Evolutionary conservation across 2,113 vertebrate species (phyloP), one percentile per base, ranked within the genome.

Genomic region (Scophthalmus maximus): DNA sequence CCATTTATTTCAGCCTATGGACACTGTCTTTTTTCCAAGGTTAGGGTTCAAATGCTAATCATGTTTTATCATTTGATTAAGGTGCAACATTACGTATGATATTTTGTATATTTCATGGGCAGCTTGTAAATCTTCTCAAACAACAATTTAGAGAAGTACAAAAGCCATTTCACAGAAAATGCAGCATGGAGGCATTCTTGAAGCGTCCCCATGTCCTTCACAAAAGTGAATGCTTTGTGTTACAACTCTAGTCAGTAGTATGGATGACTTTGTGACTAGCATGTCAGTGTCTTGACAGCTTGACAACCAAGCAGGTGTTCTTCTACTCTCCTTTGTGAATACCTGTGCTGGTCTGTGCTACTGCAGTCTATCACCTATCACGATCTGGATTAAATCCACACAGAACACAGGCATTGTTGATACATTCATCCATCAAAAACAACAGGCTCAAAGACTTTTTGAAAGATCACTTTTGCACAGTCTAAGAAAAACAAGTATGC

Each of bases 361-460:
- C 53, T 64, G 57, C 36, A 30, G n/a, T 46, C 15, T 29, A 27
- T 65, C 27, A 29, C 57, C 55, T 61, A 8, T 32, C 4, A 22
- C 26, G 26, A 74, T 82, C 40, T 60, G 78, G 30, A 59, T 79
- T 63, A 68, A 79, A 78, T 29, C 50, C 62, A 66, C 42, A 68
- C 34, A 72, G 66, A 79, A 58, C 30, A 52, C 61, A 26, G 14
- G 23, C 34, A 68, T 79, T 81, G 68, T 70, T 60, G 25, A 66
- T 46, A 62, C 15, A 69, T 49, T 70, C 76, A 60, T 57, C 27
- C 18, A 46, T 56, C 61, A 79, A 76, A 79, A 32, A 70, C 83
- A 73, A 70, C 47, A 29, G 36, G 53, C 10, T 57, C 17, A 56
- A 73, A 76, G 52, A 44, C 36, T 78, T 74, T n/a, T 77, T 22